Evolutionary conservation across 2,888 invertebrate genomes (phyloP).

Genomic region (Tricholauxania praeusta): DNA sequence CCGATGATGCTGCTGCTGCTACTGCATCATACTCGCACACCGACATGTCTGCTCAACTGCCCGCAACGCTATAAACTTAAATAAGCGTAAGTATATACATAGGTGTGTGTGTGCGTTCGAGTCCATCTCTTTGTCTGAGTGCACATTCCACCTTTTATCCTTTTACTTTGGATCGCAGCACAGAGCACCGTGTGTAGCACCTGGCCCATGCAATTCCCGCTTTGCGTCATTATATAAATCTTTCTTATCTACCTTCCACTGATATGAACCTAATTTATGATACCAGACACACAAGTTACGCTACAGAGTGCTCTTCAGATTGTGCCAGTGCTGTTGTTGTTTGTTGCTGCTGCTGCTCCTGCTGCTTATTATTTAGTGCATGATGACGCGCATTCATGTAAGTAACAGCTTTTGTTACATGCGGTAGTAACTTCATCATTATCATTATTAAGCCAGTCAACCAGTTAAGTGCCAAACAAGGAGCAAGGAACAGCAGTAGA

Average conservation of each 20-base stretch:
- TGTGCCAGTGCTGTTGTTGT: background rate
- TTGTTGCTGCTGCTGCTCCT: constrained; percentile 6
- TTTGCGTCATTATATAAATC: constrained; percentile 41
- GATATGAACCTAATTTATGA: constrained; percentile 48
- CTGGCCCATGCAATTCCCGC: constrained; percentile 29
- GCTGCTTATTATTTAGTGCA: background rate
- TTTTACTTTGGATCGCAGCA: background rate
- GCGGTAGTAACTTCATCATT: constrained; percentile 10
- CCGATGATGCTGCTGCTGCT: background rate
- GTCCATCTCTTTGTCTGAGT: background rate
- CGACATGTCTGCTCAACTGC: constrained; percentile 1
- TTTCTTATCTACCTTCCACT: constrained; percentile 44
- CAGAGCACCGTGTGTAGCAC: constrained; percentile 20
- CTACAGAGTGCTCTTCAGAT: constrained; percentile 7
- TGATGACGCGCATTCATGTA: background rate
- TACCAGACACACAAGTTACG: constrained; percentile 38
- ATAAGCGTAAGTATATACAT: too few relatives aligned
- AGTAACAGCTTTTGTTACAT: constrained; percentile 16
- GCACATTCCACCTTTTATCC: background rate
- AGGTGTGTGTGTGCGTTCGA: background rate
- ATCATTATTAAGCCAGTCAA: constrained; percentile 12
- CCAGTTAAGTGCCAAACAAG: too few relatives aligned
- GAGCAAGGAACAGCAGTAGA: too few relatives aligned
- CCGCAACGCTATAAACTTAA: background rate
- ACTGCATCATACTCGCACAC: background rate